Evolutionary conservation across 2,113 vertebrate species (phyloP).

Genomic region (Pedetes capensis): DNA sequence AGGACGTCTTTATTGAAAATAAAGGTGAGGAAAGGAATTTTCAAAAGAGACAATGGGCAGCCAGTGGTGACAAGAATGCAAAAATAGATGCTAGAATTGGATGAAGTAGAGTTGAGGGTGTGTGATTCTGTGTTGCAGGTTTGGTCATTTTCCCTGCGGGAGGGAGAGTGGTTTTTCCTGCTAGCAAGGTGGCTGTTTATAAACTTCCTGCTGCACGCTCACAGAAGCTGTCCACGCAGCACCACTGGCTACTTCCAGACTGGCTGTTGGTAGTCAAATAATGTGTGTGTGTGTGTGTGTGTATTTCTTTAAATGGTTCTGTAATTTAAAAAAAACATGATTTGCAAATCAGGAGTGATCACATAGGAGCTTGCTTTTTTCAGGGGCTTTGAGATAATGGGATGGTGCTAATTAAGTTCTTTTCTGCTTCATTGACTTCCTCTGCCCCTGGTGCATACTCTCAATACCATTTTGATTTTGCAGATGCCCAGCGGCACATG

Average conservation of each 20-base stretch:
- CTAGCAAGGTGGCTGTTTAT: accelerated
- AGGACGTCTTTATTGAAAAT: background rate
- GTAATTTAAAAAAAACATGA: slow-evolving; percentile 64
- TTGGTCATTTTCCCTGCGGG: slow-evolving; percentile 51
- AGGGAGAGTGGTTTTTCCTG: slow-evolving; percentile 40
- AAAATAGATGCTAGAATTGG: slow-evolving; percentile 44
- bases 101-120: background rate
- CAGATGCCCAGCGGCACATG: background rate
- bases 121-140: background rate
- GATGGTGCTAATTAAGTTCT: slow-evolving; percentile 62
- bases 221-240: background rate
- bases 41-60: background rate
- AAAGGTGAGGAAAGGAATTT: background rate
- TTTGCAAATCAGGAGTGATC: slow-evolving; percentile 49
- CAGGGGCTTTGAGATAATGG: slow-evolving; percentile 57
- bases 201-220: slow-evolving; percentile 54
- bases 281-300: background rate
- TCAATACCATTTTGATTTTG: slow-evolving; percentile 27
- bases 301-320: background rate
- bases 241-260: slow-evolving; percentile 38
- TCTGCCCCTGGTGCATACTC: slow-evolving; percentile 13
- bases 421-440: slow-evolving; percentile 51
- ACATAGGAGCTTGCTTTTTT: slow-evolving; percentile 66
- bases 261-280: slow-evolving; percentile 53
- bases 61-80: background rate